A percentile compares a stretch with the other conserved stretches of the same genome.
These are phyloP conservation scores for Altica lythri DNA, from an alignment of 2,888 invertebrate species.

Conservation along the genomic window DNA sequence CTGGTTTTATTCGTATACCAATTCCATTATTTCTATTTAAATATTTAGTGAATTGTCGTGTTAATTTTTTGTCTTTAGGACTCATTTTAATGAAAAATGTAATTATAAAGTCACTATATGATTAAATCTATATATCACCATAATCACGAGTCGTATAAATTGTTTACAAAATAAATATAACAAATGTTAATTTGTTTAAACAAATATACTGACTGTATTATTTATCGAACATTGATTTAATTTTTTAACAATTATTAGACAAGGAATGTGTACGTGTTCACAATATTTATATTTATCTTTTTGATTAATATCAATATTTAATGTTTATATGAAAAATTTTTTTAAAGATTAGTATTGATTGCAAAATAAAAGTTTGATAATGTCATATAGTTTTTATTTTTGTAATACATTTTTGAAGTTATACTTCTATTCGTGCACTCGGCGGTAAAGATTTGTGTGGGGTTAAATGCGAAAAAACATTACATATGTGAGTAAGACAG, in stretches of 20 bases:
- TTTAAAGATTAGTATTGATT: no score
- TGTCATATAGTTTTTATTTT: no score
- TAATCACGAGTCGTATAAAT: constrained; percentile 4
- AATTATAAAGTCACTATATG: background rate
- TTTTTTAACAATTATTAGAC: background rate
- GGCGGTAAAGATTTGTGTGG: no score
- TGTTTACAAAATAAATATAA: constrained; percentile 18
- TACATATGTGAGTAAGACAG: no score
- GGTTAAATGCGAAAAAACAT: no score
- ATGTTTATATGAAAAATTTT: no score
- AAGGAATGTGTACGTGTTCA: constrained; percentile 1
- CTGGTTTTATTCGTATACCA: constrained; percentile 12
- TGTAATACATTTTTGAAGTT: no score
- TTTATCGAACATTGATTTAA: background rate
- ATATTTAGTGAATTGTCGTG: constrained; percentile 11
- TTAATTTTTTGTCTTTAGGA: constrained; percentile 1
- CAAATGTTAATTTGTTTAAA: constrained; percentile 10
- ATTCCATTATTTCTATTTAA: constrained; percentile 13
- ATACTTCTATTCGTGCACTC: no score
- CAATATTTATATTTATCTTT: background rate
- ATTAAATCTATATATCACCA: no score
- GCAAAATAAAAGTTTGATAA: no score
- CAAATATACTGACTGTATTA: background rate
- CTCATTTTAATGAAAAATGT: constrained; percentile 6
- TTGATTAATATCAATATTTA: no score